These are phyloP conservation scores for Orgyia antiqua DNA, from an alignment of 2,888 invertebrate genomes.

Conservation along the genomic window DNA sequence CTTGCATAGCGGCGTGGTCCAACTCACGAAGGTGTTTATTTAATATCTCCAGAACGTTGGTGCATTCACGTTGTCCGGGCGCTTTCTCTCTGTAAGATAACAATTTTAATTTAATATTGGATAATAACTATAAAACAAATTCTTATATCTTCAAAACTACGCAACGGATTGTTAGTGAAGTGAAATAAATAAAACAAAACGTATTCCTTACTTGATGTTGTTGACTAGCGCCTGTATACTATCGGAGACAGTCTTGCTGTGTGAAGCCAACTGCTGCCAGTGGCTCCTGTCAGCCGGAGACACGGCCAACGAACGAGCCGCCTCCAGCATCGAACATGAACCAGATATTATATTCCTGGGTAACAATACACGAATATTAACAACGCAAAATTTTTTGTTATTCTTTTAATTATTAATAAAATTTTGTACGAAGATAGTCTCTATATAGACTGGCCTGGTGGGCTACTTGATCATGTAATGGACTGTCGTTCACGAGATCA, in stretches of 20 bases:
- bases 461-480: too few relatives aligned
- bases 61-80: slow-evolving; percentile 97
- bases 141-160: too few relatives aligned
- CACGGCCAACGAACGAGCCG: slow-evolving; percentile 92
- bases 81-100: slow-evolving; percentile 89
- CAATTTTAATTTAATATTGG: too few relatives aligned
- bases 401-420: too few relatives aligned
- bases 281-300: slow-evolving; percentile 94
- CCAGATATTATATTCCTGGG: slow-evolving; percentile 63
- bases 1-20: slow-evolving; percentile 92
- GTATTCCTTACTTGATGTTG: slow-evolving; percentile 83
- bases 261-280: slow-evolving; percentile 95
- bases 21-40: slow-evolving; percentile 86
- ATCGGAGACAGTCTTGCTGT: slow-evolving; percentile 97
- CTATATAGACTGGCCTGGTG: too few relatives aligned
- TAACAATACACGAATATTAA: not conserved
- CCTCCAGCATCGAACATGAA: slow-evolving; percentile 86
- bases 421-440: too few relatives aligned
- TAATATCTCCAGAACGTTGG: slow-evolving; percentile 87
- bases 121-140: not conserved
- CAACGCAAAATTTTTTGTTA: too few relatives aligned
- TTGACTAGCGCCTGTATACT: slow-evolving; percentile 96
- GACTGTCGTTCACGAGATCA: too few relatives aligned
- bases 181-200: not conserved
- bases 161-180: too few relatives aligned